Percentiles rank a stretch among this genome's conserved stretches.
phyloP scores from a whole-genome alignment of 2,888 invertebrate species.

The Acleris sparsana region DNA sequence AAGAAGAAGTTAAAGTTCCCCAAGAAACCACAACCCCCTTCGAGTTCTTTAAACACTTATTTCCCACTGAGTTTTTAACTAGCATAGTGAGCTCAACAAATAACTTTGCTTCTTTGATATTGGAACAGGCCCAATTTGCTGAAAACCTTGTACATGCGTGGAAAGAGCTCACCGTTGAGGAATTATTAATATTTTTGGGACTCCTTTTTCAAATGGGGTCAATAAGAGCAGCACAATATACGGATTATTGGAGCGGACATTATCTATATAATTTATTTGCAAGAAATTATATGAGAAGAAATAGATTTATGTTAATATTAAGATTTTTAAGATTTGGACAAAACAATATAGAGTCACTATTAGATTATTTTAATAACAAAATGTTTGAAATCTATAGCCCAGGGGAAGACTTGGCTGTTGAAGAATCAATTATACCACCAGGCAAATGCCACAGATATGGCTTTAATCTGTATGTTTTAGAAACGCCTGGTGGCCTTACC shows the following conservation, averaged over 20 bases:
- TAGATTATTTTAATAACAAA: slow-evolving; percentile 55
- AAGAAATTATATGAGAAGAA: no score
- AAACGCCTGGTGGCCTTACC: slow-evolving; percentile 50
- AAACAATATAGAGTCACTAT: slow-evolving; percentile 48
- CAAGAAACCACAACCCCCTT: neutral
- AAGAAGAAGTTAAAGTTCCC: neutral
- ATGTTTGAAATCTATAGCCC: slow-evolving; percentile 50
- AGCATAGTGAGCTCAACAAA: neutral
- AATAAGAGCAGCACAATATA: slow-evolving; percentile 47
- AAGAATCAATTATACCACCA: no score
- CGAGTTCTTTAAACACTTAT: neutral
- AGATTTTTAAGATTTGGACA: slow-evolving; percentile 51
- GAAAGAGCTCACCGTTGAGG: slow-evolving; percentile 2
- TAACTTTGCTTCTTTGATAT: neutral
- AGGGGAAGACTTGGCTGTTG: slow-evolving; percentile 17
- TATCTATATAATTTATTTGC: no score
- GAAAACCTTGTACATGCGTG: neutral
- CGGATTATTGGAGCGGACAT: slow-evolving; percentile 38
- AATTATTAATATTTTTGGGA: slow-evolving; percentile 55
- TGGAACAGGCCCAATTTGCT: neutral
- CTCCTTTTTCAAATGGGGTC: slow-evolving; percentile 57
- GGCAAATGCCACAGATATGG: slow-evolving; percentile 55
- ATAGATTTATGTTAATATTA: slow-evolving; percentile 45
- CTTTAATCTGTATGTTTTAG: slow-evolving; percentile 53
- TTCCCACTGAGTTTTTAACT: neutral